A percentile compares a stretch with the other conserved stretches of the same genome.
These are phyloP conservation scores for Recurvirostra avosetta DNA, from an alignment of 2,113 vertebrate species.

Conservation along the genomic window DNA sequence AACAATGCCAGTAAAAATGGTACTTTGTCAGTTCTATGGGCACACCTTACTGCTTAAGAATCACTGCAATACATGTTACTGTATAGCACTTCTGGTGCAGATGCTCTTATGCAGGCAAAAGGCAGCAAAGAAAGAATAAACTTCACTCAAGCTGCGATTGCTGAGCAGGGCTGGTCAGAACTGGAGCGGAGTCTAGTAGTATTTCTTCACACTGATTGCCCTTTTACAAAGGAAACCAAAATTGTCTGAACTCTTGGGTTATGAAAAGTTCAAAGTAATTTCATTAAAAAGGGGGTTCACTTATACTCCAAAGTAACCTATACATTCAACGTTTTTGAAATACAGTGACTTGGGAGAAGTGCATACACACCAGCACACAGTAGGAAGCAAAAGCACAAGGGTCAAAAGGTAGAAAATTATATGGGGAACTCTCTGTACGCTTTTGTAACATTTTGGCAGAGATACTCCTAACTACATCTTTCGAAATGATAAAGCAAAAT, in stretches of 20 bases:
- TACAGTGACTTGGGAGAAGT: neutral
- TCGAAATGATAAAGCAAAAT: neutral
- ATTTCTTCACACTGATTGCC: neutral
- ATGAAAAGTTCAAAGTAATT: neutral
- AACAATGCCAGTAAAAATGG: neutral
- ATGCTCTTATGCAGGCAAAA: neutral
- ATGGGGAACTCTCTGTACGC: neutral
- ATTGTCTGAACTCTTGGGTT: neutral
- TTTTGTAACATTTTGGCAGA: neutral
- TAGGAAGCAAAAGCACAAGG: neutral
- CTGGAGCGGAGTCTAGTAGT: neutral
- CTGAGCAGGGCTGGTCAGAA: neutral
- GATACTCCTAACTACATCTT: neutral
- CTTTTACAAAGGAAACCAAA: neutral
- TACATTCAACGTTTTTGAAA: neutral
- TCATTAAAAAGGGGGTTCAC: neutral
- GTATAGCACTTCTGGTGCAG: neutral
- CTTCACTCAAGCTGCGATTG: neutral
- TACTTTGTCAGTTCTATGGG: neutral
- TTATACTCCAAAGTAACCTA: neutral
- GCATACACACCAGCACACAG: neutral
- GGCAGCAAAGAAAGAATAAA: neutral
- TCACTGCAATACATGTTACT: neutral
- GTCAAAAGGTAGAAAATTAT: neutral
- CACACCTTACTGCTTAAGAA: neutral